Evolutionary conservation across 2,797 vertebrate species (phyloP), one percentile per base, ranked within the genome.

Genomic region (Euphonia xanthogaster): DNA sequence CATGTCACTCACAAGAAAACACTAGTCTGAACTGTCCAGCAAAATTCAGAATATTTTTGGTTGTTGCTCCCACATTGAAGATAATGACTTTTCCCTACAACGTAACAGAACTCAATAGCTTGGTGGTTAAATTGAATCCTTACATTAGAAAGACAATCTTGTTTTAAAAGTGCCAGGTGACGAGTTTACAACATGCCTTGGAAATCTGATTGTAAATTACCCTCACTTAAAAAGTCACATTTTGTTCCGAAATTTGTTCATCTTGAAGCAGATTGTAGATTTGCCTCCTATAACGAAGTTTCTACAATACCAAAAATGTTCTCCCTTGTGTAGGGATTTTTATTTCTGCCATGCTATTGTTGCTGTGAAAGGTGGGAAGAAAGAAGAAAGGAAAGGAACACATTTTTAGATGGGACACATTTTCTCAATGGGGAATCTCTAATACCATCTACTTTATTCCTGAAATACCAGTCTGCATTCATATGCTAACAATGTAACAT

Each of bases 31-130:
- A 67, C 27, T 44, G 22, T 39, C 8, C 7, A 35, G 25, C 12
- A 78, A 61, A 88, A 74, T n/a, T 67, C 50, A 83, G 35, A 81
- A 31, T 42, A 17, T 19, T 88, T 96, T 82, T 85, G 7, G 14
- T 85, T 37, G 30, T 75, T 31, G 14, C 25, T 86, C 75, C 35
- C 35, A 72, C 8, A 7, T 2, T 42, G 20, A 42, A 71, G 15
- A 37, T 17, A 83, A 63, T 50, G 63, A 21, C 67, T 90, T 88
- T 86, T 44, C 35, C 23, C 30, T 66, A 20, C 7, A 76, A 15
- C 2, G 12, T 31, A 61, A 53, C 9, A 65, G 27, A 81, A 48
- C 8, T 50, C 45, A 68, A 48, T 65, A 60, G 5, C 12, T 72
- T 53, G 25, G 51, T 65, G 18, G 12, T 90, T 72, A 66, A 93